Conservation (phyloP, 1,140 invertebrate genomes). For the Mamestra configurata region DNA sequence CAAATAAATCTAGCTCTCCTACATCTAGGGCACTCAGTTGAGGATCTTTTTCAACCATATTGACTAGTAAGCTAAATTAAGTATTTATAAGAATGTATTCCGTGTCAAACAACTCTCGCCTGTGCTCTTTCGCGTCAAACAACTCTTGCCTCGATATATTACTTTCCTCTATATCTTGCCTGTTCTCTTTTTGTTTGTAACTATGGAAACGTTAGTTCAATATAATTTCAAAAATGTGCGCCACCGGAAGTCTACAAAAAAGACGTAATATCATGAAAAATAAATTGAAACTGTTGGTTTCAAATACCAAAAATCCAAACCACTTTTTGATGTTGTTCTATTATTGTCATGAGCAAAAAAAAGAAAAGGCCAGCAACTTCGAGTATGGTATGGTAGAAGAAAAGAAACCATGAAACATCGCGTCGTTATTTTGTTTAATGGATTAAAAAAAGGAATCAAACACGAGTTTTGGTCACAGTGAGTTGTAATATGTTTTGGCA, state of each 20-base stretch:
- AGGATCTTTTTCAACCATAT: constrained; percentile 79
- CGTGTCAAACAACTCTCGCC: not conserved
- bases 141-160: too few species aligned
- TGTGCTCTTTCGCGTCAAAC: not conserved
- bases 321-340: too few species aligned
- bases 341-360: too few species aligned
- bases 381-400: too few species aligned
- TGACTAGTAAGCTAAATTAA: constrained; percentile 12
- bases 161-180: too few species aligned
- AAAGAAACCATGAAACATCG: too few species aligned
- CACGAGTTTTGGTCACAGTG: not conserved
- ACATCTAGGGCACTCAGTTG: constrained; percentile 77
- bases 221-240: constrained; percentile 49
- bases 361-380: too few species aligned
- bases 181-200: constrained; percentile 43
- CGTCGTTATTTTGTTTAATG: not conserved
- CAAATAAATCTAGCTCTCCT: constrained; percentile 83
- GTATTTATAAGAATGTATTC: not conserved
- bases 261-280: not conserved
- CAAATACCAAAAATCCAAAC: not conserved
- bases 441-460: not conserved
- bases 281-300: not conserved
- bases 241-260: constrained; percentile 18
- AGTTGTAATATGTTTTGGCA: not conserved
- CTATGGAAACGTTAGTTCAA: constrained; percentile 67